These are phyloP conservation scores for Perca schrenkii DNA, from an alignment of 2,113 vertebrate species.

Conservation along the genomic window DNA sequence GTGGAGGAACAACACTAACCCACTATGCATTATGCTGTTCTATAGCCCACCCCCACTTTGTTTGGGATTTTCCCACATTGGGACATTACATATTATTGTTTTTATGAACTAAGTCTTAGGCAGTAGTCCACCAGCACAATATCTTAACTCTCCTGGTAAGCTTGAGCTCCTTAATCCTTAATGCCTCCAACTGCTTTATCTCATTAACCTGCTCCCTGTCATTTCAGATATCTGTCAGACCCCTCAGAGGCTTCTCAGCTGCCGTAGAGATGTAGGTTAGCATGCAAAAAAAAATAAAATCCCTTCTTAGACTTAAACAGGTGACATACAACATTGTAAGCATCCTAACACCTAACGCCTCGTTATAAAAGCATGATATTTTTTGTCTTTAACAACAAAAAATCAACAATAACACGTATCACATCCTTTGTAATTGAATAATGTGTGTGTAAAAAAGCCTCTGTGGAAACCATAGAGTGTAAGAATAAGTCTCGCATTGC, in stretches of 20 bases:
- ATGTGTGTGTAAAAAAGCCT: no score
- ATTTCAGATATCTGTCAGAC: constrained; percentile 14
- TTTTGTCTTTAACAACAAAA: no score
- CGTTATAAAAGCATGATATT: no score
- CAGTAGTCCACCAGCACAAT: neutral
- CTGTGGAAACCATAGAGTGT: no score
- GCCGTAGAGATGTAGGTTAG: neutral
- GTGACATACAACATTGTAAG: neutral
- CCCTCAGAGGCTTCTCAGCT: neutral
- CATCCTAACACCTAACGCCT: no score
- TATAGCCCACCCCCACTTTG: neutral
- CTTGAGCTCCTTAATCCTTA: constrained; percentile 24
- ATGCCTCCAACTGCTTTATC: constrained; percentile 21
- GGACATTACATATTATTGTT: neutral
- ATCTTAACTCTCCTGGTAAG: neutral
- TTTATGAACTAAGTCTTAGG: neutral
- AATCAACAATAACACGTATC: no score
- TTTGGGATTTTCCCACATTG: neutral
- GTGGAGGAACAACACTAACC: neutral
- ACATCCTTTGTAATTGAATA: no score
- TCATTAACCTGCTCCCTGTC: constrained; percentile 36
- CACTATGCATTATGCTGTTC: neutral
- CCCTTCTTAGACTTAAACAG: no score
- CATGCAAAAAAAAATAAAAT: neutral
- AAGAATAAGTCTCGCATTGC: no score